Percentiles rank a stretch among this genome's conserved stretches.
Conservation (phyloP, 2,888 invertebrate genomes). For the Empis stercorea region DNA sequence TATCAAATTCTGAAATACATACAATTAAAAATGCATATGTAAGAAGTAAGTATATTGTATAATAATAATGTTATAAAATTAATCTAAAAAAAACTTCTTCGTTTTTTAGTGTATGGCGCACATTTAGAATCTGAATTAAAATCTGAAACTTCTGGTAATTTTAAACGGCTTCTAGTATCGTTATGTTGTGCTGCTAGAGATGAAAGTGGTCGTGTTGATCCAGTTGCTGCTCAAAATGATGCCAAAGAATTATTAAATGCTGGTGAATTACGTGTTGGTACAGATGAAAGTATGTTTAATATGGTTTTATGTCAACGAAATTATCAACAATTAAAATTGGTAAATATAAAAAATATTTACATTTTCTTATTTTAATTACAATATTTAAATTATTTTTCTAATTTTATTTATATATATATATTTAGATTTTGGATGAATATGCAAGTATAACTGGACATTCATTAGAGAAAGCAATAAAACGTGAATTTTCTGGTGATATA, state of each 20-base stretch:
- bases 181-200: constrained; percentile 55
- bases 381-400: no score
- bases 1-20: constrained; percentile 72
- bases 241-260: constrained; percentile 68
- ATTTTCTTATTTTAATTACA: background rate
- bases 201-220: constrained; percentile 65
- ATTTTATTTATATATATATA: background rate
- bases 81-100: no score
- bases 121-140: constrained; percentile 70
- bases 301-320: constrained; percentile 69
- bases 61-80: background rate
- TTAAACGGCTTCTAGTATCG: constrained; percentile 79
- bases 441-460: constrained; percentile 61
- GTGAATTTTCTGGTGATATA: constrained; percentile 72
- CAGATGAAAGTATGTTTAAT: constrained; percentile 79
- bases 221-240: constrained; percentile 59
- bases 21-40: constrained; percentile 67
- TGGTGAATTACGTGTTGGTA: constrained; percentile 55
- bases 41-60: constrained; percentile 45
- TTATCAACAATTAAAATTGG: constrained; percentile 43
- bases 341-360: constrained; percentile 14
- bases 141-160: constrained; percentile 84
- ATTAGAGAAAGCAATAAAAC: constrained; percentile 64
- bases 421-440: constrained; percentile 33
- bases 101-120: constrained; percentile 59